Conservation (phyloP, 1,140 invertebrate genomes). For the silkworm (Bombyx mori) region ASM3026992v2 NC_085112.1:6473501-6474000, state of each 20-base stretch:
- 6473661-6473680: too few relatives aligned
- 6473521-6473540: slow-evolving; percentile 22
- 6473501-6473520: slow-evolving; percentile 15
- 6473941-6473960: slow-evolving; percentile 47
- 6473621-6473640: background rate
- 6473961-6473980: slow-evolving; percentile 65
- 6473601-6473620: slow-evolving; percentile 1
- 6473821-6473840: too few relatives aligned
- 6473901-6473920: slow-evolving; percentile 12
- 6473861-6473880: slow-evolving; percentile 32
- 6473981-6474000: slow-evolving; percentile 59
- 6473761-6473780: too few relatives aligned
- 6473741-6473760: too few relatives aligned
- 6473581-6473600: slow-evolving; percentile 7
- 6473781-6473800: background rate
- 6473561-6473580: slow-evolving; percentile 13
- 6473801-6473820: background rate
- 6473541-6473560: slow-evolving; percentile 15
- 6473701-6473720: too few relatives aligned
- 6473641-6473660: too few relatives aligned
- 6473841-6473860: background rate
- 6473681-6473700: too few relatives aligned
- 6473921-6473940: slow-evolving; percentile 63
- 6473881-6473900: slow-evolving; percentile 30
- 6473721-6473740: too few relatives aligned